phyloP scores from a whole-genome alignment of 1,140 invertebrate genomes.

The Stegodyphus dumicola region DNA sequence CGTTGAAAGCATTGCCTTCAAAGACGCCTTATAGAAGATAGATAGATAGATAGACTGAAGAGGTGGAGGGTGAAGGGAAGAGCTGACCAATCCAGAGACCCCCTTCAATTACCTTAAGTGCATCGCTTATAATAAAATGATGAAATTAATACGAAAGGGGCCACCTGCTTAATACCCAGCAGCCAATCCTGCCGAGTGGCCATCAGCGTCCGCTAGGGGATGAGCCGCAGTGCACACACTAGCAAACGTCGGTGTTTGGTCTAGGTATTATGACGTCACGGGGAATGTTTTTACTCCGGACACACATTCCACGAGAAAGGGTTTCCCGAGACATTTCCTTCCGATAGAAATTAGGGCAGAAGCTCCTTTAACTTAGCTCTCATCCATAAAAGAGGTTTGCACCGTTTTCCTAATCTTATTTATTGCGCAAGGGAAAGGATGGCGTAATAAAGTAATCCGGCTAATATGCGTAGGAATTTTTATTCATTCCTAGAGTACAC shows the following conservation, averaged over 20 bases:
- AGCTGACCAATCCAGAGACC: conserved; percentile 41
- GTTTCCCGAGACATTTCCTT: too few relatives aligned
- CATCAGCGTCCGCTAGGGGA: conserved; percentile 5
- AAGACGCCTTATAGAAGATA: not conserved
- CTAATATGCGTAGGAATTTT: too few relatives aligned
- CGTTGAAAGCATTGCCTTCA: not conserved
- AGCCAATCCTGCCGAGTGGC: conserved; percentile 48
- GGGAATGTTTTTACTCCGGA: conserved; percentile 5
- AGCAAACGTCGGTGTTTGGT: conserved; percentile 29
- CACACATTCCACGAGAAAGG: too few relatives aligned
- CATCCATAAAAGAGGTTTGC: too few relatives aligned
- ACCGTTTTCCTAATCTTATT: too few relatives aligned
- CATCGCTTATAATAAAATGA: conserved; percentile 61
- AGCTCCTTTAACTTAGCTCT: too few relatives aligned
- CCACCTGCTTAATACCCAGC: conserved; percentile 57
- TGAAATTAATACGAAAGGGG: conserved; percentile 60
- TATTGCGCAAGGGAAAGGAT: too few relatives aligned
- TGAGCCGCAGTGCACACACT: conserved; percentile 26
- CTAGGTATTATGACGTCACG: conserved; percentile 44
- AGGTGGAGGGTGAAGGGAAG: not conserved
- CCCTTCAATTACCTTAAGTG: conserved; percentile 60
- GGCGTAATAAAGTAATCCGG: too few relatives aligned
- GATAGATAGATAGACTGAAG: conserved; percentile 20
- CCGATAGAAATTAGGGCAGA: too few relatives aligned
- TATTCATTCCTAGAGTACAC: too few relatives aligned